These are phyloP conservation scores for Pantherophis guttatus DNA, from an alignment of 2,113 vertebrate genomes.

Conservation along the genomic window DNA sequence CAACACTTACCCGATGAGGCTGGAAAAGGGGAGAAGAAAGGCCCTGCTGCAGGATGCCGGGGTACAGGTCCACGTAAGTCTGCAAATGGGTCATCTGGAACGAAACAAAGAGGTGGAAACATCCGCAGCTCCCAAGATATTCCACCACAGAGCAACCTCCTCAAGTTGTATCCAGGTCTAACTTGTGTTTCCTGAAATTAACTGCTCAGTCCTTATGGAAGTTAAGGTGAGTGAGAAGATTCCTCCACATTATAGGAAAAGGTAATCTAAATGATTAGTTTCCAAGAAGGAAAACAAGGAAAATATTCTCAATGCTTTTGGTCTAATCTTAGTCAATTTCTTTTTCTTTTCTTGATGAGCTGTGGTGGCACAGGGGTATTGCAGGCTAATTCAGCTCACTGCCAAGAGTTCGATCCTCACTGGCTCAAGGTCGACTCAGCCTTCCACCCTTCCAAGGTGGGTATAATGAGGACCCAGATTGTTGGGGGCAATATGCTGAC, in stretches of 20 bases:
- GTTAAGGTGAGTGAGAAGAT: background rate
- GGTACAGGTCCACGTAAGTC: conserved; percentile 68
- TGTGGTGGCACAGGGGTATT: background rate
- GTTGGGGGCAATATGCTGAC: background rate
- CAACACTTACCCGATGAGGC: conserved; percentile 75
- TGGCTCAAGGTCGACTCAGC: background rate
- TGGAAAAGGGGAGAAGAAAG: conserved; percentile 85
- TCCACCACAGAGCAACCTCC: background rate
- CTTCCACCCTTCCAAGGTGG: background rate
- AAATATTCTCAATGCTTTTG: background rate
- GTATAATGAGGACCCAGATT: background rate
- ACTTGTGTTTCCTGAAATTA: background rate
- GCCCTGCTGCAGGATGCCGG: conserved; percentile 70
- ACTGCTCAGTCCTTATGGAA: background rate
- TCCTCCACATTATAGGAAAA: background rate
- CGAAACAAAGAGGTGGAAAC: background rate
- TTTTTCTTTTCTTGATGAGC: background rate
- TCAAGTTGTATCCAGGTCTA: background rate
- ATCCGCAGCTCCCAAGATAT: background rate
- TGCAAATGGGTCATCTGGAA: conserved; percentile 76
- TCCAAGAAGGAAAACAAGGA: background rate
- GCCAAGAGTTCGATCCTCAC: background rate
- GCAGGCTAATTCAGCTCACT: background rate
- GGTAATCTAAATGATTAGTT: background rate
- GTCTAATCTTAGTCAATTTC: background rate